A percentile compares a stretch with the other conserved stretches of the same genome.
Conservation (phyloP, 2,888 invertebrate species). For the Chromoteleia sp. region DNA sequence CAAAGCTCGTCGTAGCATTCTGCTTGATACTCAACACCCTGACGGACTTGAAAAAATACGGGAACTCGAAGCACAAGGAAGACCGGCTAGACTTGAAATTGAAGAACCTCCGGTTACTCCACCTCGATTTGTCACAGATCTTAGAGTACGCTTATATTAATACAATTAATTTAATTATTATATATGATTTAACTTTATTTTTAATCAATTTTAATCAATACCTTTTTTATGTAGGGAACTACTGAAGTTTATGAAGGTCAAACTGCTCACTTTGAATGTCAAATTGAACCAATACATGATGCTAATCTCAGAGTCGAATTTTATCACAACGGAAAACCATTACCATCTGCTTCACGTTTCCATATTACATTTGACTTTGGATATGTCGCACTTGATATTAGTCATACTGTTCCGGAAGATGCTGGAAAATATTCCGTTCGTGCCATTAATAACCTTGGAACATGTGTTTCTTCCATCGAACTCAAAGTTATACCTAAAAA, state of each 20-base stretch:
- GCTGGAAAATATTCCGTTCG: slow-evolving; percentile 97
- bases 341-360: slow-evolving; percentile 95
- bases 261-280: slow-evolving; percentile 97
- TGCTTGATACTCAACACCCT: slow-evolving; percentile 96
- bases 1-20: slow-evolving; percentile 91
- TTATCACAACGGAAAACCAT: slow-evolving; percentile 96
- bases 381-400: slow-evolving; percentile 97
- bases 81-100: slow-evolving; percentile 91
- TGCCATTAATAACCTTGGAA: slow-evolving; percentile 96
- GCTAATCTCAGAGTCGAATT: slow-evolving; percentile 95
- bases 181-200: too few relatives aligned
- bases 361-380: slow-evolving; percentile 99
- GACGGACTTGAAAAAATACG: slow-evolving; percentile 96
- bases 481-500: slow-evolving; percentile 93
- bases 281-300: slow-evolving; percentile 95
- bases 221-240: slow-evolving; percentile 87
- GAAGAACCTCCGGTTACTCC: slow-evolving; percentile 92
- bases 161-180: not conserved
- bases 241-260: slow-evolving; percentile 96
- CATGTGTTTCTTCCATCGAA: slow-evolving; percentile 93
- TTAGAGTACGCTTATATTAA: slow-evolving; percentile 85
- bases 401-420: slow-evolving; percentile 97
- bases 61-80: slow-evolving; percentile 95
- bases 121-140: slow-evolving; percentile 93
- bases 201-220: not conserved